phyloP scores from a whole-genome alignment of 2,113 vertebrate genomes.

The Macroglossus sobrinus region DNA sequence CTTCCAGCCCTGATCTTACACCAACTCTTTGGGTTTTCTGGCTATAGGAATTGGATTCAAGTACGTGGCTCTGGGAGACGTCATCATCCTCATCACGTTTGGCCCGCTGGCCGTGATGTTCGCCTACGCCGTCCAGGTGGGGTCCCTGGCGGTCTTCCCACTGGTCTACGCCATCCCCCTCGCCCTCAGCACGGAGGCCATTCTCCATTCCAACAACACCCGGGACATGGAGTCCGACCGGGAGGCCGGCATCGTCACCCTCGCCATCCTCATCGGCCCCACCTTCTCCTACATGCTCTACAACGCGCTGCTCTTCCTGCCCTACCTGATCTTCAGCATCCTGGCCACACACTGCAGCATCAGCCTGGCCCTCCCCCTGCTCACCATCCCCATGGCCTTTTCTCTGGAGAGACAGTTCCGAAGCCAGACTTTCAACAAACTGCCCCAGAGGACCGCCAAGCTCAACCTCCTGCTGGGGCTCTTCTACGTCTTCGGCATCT shows the following conservation, averaged over 20 bases:
- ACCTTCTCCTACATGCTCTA: slow-evolving; percentile 94
- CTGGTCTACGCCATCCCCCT: slow-evolving; percentile 94
- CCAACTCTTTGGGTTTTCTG: slow-evolving; percentile 60
- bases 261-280: slow-evolving; percentile 96
- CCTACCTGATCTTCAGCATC: slow-evolving; percentile 94
- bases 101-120: slow-evolving; percentile 98
- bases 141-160: slow-evolving; percentile 92
- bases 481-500: slow-evolving; percentile 96
- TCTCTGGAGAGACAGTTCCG: slow-evolving; percentile 95
- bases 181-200: slow-evolving; percentile 96
- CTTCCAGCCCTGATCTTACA: background rate
- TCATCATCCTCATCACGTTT: slow-evolving; percentile 98
- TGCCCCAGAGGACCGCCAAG: slow-evolving; percentile 96
- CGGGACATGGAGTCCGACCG: slow-evolving; percentile 97
- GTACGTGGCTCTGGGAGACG: slow-evolving; percentile 96
- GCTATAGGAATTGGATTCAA: slow-evolving; percentile 95
- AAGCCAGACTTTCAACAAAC: slow-evolving; percentile 90
- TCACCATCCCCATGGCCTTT: slow-evolving; percentile 96
- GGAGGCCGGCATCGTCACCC: slow-evolving; percentile 95
- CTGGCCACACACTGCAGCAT: slow-evolving; percentile 94
- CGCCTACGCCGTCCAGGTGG: slow-evolving; percentile 95
- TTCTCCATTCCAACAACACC: slow-evolving; percentile 99
- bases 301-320: slow-evolving; percentile 92
- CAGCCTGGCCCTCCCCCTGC: slow-evolving; percentile 95
- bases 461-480: slow-evolving; percentile 96